phyloP scores from a whole-genome alignment of 2,888 invertebrate genomes.

The Schizaphis graminum region DNA sequence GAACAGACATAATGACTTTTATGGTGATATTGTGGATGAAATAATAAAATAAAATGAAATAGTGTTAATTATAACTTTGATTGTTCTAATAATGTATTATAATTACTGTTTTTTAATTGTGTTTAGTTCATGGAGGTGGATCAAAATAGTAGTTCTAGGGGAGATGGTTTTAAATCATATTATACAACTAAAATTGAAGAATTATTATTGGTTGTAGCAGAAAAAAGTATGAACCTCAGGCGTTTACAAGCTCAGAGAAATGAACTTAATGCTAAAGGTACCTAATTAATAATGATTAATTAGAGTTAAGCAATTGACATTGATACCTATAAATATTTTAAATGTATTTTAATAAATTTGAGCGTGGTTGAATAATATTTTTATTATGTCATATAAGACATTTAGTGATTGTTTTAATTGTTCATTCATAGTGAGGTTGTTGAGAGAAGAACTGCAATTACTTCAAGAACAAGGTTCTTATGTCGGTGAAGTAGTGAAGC shows the following conservation, averaged over 20 bases:
- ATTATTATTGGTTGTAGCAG: conserved; percentile 94
- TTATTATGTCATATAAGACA: not conserved
- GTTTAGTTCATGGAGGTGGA: conserved; percentile 61
- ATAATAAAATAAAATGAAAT: not conserved
- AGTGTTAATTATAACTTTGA: not conserved
- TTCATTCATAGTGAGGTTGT: conserved; percentile 85
- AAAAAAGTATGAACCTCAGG: conserved; percentile 96
- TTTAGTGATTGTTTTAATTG: not conserved
- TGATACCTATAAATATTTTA: not conserved
- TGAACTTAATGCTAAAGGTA: conserved; percentile 98
- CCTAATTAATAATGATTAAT: not conserved
- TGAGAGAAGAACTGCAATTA: conserved; percentile 96
- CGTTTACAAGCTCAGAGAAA: conserved; percentile 98
- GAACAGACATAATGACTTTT: too few species aligned
- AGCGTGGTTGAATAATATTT: not conserved
- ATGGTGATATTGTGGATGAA: not conserved
- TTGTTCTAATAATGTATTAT: not conserved
- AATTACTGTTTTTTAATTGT: not conserved
- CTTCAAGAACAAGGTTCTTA: conserved; percentile 98
- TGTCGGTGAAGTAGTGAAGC: conserved; percentile 99
- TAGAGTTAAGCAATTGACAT: not conserved
- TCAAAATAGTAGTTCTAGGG: conserved; percentile 59
- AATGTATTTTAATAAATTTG: not conserved
- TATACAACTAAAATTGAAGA: conserved; percentile 99
- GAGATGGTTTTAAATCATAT: conserved; percentile 94